Base-by-base conservation (phyloP, 2,797 vertebrate genomes). In the Spizella passerina region DNA sequence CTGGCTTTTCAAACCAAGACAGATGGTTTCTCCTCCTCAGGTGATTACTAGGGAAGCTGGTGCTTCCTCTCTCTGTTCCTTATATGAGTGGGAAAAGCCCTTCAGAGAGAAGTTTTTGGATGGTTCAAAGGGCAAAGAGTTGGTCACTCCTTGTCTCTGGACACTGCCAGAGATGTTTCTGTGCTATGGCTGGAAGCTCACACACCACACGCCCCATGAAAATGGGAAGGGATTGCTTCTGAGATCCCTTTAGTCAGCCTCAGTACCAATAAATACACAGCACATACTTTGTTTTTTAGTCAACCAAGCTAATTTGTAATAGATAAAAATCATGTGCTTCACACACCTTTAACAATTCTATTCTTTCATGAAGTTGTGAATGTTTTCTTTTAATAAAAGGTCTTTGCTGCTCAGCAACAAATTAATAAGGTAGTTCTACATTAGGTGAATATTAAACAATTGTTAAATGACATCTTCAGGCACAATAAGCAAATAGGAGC, bases 391-490 rank as follows among this genome's bases (percentile, higher is more conserved):
- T 4, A 34, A 29, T 14, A 56, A 30, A 65, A 57, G 5, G 24
- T 29, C 38, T 84, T 72, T 70, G 22, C 24, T 91, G 7, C 52
- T 86, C 52, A 82, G 41, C 52, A 59, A 41, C n/a, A 47, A 55
- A 52, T 86, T 82, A 69, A 57, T 39, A 85, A 78, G 52, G 65
- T 24, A 83, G 23, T 86, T 80, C 83, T 61, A 82, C 34, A 63
- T 93, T 73, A 91, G 75, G 66, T 90, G 90, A 82, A 63, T 82
- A 86, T 82, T 94, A 84, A 82, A 52, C 77, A 95, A 96, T 93
- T 93, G 73, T 34, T 84, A 91, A 90, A 86, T 88, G 30, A 86
- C 44, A 41, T 80, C 86, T 84, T 90, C 78, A 82, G 56, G n/a
- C 47, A 84, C 43, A 78, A 86, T 84, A 88, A 95, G 86, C 63